Base-by-base conservation (phyloP, 2,113 vertebrate genomes). In the Chauna torquata region DNA sequence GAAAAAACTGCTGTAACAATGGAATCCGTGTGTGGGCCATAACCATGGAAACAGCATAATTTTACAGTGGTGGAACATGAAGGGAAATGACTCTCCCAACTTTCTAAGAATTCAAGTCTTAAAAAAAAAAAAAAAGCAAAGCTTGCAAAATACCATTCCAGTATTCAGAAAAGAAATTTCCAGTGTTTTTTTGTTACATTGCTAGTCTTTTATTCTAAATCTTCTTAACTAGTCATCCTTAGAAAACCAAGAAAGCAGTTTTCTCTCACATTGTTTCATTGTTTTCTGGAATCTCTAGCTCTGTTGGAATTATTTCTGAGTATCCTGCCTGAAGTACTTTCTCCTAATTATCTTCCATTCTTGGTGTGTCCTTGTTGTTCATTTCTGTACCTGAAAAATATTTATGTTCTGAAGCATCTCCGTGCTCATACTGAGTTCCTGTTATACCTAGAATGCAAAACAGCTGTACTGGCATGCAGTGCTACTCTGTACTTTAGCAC, bases 11-110 rank as follows among this genome's bases (percentile, higher is more conserved):
- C 76, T 83, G 42, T 42, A 59, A 96, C 86, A 94, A 81, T 91
- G 83, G 59, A 76, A 86, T 94, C 68, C 38, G 13, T 88, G 94
- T 95, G 94, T 97, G 86, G 91, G 92, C 95, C 83, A 91, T 55
- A 92, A 28, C 91, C 86, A 92, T 95, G 83, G 95, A 84, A 96
- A 94, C 89, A 1, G 80, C 47, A 36, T 86, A 58, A 91, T 91
- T 95, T 66, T 88, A 58, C 82, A 86, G 83, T 62, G 94, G 34
- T 90, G 42, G 64, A 94, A 47, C 69, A 36, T 8, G 82, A 83
- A 91, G 80, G 86, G 92, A 95, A 92, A 12, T 78, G 83, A 75
- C 69, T 92, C 24, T 81, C 66, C 66, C 62, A 80, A 12, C 95
- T 93, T 94, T 93, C 79, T 88, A 92, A 94, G 92, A 82, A 92